Conservation (phyloP, 1,140 invertebrate species). For the Diprion similis region DNA sequence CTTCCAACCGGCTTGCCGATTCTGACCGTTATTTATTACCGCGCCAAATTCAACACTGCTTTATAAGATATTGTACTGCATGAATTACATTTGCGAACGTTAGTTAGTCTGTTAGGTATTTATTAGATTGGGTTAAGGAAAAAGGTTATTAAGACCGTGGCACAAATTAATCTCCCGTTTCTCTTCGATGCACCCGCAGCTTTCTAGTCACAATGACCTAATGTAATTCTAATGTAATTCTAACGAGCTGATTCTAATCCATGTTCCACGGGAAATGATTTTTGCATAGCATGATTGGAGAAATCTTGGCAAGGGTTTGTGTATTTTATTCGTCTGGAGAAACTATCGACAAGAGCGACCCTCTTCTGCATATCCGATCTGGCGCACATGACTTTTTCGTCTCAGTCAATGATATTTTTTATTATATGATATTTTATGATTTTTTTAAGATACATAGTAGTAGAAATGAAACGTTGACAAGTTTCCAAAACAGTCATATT, state of each 20-base stretch:
- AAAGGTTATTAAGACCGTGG: slow-evolving; percentile 37
- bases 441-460: no score
- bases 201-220: neutral
- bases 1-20: neutral
- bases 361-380: no score
- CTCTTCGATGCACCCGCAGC: slow-evolving; percentile 28
- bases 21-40: neutral
- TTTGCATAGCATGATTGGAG: neutral
- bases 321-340: no score
- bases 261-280: neutral
- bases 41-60: slow-evolving; percentile 1
- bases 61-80: slow-evolving; percentile 25
- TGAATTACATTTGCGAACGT: slow-evolving; percentile 28
- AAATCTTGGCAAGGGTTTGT: neutral
- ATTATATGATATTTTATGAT: no score
- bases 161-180: slow-evolving; percentile 37
- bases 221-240: slow-evolving; percentile 9
- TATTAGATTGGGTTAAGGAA: slow-evolving; percentile 19
- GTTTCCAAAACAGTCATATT: no score
- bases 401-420: no score
- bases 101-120: slow-evolving; percentile 26
- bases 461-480: no score
- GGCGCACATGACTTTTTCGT: no score
- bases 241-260: neutral
- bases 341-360: no score